Base-by-base conservation (phyloP, 2,888 invertebrate species). In the Sabellastarte sp. region DNA sequence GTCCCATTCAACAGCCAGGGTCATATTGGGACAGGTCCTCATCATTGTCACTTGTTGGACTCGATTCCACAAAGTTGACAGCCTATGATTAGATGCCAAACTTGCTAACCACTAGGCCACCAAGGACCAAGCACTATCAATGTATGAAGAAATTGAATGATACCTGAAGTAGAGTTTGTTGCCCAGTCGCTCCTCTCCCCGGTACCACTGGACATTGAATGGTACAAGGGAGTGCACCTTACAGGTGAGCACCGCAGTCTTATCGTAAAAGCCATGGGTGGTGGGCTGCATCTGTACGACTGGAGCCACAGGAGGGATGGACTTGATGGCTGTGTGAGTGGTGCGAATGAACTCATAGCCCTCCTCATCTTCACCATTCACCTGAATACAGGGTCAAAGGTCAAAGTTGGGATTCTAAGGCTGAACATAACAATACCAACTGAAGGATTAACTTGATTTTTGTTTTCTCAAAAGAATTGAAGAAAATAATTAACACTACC, bases 291-390 rank as follows among this genome's bases (percentile, higher is more conserved):
- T 85, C 31, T 80, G 83, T n/a, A 89, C 80, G 58, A 84, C 85
- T 0, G 89, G 89, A n/a, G 84, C 81, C 75, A 85, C 87, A 71
- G 89, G 88, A 15, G 83, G 70, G 64, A 88, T 87, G 0, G 88
- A 85, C 70, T 88, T 88, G 32, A 90, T 87, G 20, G 90, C 90
- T 0, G 90, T 90, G 0, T 88, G 86, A 0, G 90, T 88, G 0
- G 89, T 86, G 71, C 90, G 84, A 66, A 87, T 86, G 51, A 90
- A 82, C 24, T 87, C 86, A 77, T 87, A 88, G n/a, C 88, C 87
- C 66, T 86, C 77, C 64, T 86, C 86, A 76, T 90, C 90, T 52
- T 82, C 82, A 1, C 90, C 91, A 69, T 87, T 87, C 1, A 90
- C 87, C 89, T 90, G 28, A 53, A 26, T 20, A 53, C 53, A 26